phyloP scores from a whole-genome alignment of 35 echinoderm and acorn worm genomes.

The Diadema setosum region DNA sequence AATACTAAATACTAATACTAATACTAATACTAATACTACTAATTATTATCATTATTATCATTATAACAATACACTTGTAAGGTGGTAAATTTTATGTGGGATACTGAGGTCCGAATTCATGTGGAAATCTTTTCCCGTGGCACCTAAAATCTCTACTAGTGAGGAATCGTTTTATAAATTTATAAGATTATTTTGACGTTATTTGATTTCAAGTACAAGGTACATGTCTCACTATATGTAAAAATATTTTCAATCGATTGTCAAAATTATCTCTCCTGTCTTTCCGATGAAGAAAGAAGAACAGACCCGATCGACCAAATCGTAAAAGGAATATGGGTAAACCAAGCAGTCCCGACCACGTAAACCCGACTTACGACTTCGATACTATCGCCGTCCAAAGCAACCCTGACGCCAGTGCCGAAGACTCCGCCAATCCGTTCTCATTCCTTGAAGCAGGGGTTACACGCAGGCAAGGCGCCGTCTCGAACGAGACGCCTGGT shows the following conservation, averaged over 20 bases:
- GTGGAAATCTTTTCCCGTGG: too few species aligned
- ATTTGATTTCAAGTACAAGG: not conserved
- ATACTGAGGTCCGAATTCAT: too few species aligned
- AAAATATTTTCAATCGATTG: not conserved
- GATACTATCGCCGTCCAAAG: too few species aligned
- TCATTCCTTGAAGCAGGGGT: too few species aligned
- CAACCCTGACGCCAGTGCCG: not conserved
- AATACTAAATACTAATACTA: too few species aligned
- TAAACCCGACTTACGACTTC: not conserved
- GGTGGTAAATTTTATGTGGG: too few species aligned
- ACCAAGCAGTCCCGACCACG: not conserved
- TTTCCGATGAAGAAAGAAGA: not conserved
- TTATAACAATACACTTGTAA: too few species aligned
- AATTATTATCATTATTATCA: too few species aligned
- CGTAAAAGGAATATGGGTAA: not conserved
- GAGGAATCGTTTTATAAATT: too few species aligned
- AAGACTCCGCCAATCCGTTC: not conserved
- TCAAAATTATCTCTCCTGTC: not conserved
- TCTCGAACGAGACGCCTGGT: not conserved
- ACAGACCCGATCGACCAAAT: too few species aligned
- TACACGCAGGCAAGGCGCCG: not conserved
- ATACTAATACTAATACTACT: too few species aligned
- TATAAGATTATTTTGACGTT: not conserved
- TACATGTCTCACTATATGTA: not conserved
- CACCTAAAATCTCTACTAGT: too few species aligned